These are phyloP conservation scores for Trialeurodes vaporariorum DNA, from an alignment of 1,140 invertebrate species.

Conservation along the genomic window DNA sequence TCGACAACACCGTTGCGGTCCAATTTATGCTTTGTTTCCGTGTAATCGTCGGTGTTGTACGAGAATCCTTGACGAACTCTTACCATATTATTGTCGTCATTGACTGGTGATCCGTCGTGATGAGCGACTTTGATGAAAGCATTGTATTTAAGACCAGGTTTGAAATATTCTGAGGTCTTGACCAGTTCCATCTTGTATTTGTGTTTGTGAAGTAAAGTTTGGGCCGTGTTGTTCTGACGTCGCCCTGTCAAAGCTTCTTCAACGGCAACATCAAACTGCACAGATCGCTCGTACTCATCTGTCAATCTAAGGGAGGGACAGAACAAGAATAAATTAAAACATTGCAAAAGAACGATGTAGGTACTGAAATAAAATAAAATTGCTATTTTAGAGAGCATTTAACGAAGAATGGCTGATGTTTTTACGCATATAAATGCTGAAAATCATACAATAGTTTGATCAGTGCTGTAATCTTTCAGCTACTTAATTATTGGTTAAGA, in stretches of 20 bases:
- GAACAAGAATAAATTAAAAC: too few relatives aligned
- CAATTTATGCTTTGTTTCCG: constrained; percentile 43
- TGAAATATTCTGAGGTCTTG: constrained; percentile 71
- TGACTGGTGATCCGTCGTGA: constrained; percentile 60
- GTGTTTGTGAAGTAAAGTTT: constrained; percentile 62
- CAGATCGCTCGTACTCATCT: constrained; percentile 58
- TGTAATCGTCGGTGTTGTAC: constrained; percentile 49
- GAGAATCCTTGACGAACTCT: constrained; percentile 52
- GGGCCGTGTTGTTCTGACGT: constrained; percentile 62
- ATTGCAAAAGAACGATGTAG: too few relatives aligned
- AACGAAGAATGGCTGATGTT: neutral
- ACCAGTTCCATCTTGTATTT: constrained; percentile 73
- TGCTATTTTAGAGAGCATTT: neutral
- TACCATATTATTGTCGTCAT: constrained; percentile 47
- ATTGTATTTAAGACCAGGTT: constrained; percentile 71
- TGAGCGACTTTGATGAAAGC: constrained; percentile 60
- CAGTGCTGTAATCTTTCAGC: too few relatives aligned
- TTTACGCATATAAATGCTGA: too few relatives aligned
- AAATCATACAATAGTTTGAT: too few relatives aligned
- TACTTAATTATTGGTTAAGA: too few relatives aligned
- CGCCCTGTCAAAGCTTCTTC: constrained; percentile 68
- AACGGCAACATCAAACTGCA: constrained; percentile 63
- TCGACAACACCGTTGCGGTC: constrained; percentile 55
- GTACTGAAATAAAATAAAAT: constrained; percentile 19
- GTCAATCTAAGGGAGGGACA: constrained; percentile 44